phyloP scores from a whole-genome alignment of 2,888 invertebrate species.

The Tenthredo notha region DNA sequence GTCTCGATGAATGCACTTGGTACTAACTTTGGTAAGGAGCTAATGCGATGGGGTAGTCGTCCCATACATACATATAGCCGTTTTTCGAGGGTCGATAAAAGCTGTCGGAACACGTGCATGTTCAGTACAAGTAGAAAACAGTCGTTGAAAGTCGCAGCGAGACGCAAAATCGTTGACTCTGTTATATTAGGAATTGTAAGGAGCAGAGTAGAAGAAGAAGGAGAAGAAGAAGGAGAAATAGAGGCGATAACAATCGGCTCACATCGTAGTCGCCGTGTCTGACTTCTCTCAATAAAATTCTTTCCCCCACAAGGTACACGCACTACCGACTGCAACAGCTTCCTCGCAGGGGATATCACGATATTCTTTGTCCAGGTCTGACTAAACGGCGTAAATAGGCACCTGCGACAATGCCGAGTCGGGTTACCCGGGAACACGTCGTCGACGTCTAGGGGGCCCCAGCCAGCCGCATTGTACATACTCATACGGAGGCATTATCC shows the following conservation, averaged over 20 bases:
- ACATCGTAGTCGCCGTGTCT: constrained; percentile 6
- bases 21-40: not conserved
- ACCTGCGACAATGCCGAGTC: constrained; percentile 73
- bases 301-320: not conserved
- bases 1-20: not conserved
- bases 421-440: constrained; percentile 66
- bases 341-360: constrained; percentile 30
- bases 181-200: constrained; percentile 25
- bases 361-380: constrained; percentile 60
- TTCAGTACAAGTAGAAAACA: constrained; percentile 66
- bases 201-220: not conserved
- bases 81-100: constrained; percentile 6
- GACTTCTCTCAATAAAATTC: constrained; percentile 16
- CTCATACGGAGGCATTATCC: constrained; percentile 15
- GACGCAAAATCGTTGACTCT: constrained; percentile 67
- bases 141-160: constrained; percentile 72
- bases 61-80: constrained; percentile 15
- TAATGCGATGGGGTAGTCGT: not conserved
- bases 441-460: constrained; percentile 13
- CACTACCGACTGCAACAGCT: not conserved
- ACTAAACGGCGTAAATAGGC: constrained; percentile 68
- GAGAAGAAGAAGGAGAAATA: not conserved
- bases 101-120: constrained; percentile 6
- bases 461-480: constrained; percentile 4
- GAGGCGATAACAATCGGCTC: constrained; percentile 13